phyloP scores from a whole-genome alignment of 2,113 vertebrate genomes.

The Xyrauchen texanus region DNA sequence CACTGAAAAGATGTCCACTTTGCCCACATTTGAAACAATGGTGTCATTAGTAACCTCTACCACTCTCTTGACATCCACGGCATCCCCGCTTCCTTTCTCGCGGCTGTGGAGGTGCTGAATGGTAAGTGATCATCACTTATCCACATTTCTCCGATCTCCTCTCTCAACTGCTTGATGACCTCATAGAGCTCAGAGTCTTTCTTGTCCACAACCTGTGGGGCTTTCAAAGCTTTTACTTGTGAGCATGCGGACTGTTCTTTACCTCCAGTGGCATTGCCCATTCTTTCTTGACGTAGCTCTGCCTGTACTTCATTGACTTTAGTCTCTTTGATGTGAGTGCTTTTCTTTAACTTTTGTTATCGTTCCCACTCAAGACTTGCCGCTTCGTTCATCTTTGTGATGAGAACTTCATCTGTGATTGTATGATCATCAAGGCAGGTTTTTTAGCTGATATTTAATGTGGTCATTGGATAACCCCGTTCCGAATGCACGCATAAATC shows the following conservation, averaged over 20 bases:
- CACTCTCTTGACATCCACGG: constrained; percentile 35
- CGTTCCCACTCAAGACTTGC: constrained; percentile 53
- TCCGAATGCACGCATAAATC: constrained; percentile 19
- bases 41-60: constrained; percentile 22
- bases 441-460: constrained; percentile 51
- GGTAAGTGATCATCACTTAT: neutral
- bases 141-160: too few relatives aligned
- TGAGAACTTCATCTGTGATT: constrained; percentile 39
- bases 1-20: constrained; percentile 42
- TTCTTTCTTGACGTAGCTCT: neutral
- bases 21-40: constrained; percentile 58
- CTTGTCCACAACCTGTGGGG: neutral
- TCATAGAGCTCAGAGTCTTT: constrained; percentile 50
- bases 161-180: constrained; percentile 66
- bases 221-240: constrained; percentile 1
- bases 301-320: neutral
- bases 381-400: constrained; percentile 47
- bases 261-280: neutral
- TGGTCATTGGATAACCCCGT: constrained; percentile 39
- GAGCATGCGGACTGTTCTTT: neutral
- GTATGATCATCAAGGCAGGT: constrained; percentile 36
- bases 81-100: constrained; percentile 17
- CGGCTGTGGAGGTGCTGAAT: neutral
- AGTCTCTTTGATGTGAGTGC: neutral
- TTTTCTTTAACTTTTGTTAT: constrained; percentile 47